Evolutionary conservation across 2,113 vertebrate species (phyloP), one percentile per base, ranked within the genome.

Genomic region (Otis tarda): DNA sequence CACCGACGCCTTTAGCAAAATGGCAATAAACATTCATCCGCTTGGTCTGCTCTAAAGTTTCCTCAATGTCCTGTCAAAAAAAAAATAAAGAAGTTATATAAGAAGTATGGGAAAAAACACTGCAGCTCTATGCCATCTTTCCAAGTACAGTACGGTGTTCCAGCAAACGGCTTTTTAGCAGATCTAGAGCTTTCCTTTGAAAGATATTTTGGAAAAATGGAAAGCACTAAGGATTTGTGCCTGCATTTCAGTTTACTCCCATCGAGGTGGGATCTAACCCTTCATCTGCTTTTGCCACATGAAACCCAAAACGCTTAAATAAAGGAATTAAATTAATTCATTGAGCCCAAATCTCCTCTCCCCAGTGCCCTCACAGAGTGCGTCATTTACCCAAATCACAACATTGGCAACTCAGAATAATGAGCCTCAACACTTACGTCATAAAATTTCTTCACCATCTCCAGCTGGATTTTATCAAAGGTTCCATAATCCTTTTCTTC

Each of bases 1-100:
- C 98, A 8, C 98, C 98, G 0, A 98, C 83, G 37, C 99, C 99
- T 39, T 86, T 94, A 89, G 99, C 98, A 88, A 99, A 99, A 94
- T 99, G 99, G 95, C 99, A 99, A 93, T 98, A 99, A 83, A 99
- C 69, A 90, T 99, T 99, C 97, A 99, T 98, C 67, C 49, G 91
- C 93, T 22, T 97, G 77, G 89, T 93, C 89, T 98, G 97, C 84
- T 98, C 98, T 87, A 98, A 83, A 14, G 94, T 98, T 65, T 98
- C 98, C 50, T 98, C 97, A 6, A 97, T 76, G 63, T 99, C 98
- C 99, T 99, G 77, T 53, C 33, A 12, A 37, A 31, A 50, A 56
- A 86, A 10, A 43, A 65, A 35, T 14, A 41, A 41, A 41, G 11
- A 41, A 41, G 11, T 43, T 55, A 28, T 27, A 39, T n/a, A 37